Base-by-base conservation (phyloP, 2,888 invertebrate genomes). In the Heliconius charithonia region DNA sequence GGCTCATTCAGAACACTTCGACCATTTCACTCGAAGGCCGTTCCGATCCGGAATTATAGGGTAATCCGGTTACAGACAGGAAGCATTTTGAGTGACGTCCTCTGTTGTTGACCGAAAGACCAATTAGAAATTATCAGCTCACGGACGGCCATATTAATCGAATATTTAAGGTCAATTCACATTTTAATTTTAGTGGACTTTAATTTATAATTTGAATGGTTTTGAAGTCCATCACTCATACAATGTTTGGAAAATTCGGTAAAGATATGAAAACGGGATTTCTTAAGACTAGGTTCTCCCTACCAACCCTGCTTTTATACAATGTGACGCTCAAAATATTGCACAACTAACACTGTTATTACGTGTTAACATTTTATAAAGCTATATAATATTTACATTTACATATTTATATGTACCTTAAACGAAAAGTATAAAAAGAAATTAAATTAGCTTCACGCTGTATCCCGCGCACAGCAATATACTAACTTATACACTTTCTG, bases 21-120 rank as follows among this genome's bases (percentile, higher is more conserved):
- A 45, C 73, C 79, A 76, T 73, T 73, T 73, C 69, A 65, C 79
- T 79, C 41, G 73, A 75, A 78, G 72, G 82, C 81, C 81, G 76
- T 81, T 81, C 76, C 59, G 82, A 82, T 84, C 84, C 82, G 82
- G 86, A 81, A 86, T 86, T 85, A 88, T 86, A 80, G 84, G 80
- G 77, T 87, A 87, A 88, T 88, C 88, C 85, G 85, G 85, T 76
- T 70, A 76, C 69, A 59, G 69, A 62, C 62, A 37, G 69, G 76
- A 66, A 67, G 69, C 41, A 22, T 37, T 76, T 76, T 69, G 56
- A 59, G 69, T 62, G 69, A 76, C 75, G 75, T 66, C 51, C 59
- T n/a, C 32, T 59, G 37, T 25, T 72, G 56, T n/a, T 72, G 72
- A 37, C 72, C 72, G 72, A 59, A 59, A 59, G 59, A 32, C 37